These are phyloP conservation scores for Pantala flavescens DNA, from an alignment of 1,140 invertebrate genomes.

Conservation along the genomic window DNA sequence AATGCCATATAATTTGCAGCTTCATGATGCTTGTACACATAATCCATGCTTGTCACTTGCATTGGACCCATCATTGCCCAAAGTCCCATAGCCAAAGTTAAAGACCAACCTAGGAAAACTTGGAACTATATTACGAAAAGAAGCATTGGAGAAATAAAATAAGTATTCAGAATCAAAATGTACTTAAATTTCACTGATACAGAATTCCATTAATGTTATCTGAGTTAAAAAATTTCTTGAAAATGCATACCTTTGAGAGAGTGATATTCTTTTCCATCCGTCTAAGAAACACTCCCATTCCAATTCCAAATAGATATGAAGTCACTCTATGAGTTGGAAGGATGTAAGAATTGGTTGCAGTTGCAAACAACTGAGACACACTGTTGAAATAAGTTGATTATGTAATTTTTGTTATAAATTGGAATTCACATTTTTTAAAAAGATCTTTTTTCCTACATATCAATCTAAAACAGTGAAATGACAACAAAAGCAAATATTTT, in stretches of 20 bases:
- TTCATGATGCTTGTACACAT: conserved; percentile 51
- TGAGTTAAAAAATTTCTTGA: too few species aligned
- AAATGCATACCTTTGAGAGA: conserved; percentile 30
- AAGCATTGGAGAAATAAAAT: neutral
- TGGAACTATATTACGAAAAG: conserved; percentile 34
- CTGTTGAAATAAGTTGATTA: conserved; percentile 31
- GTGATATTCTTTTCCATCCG: conserved; percentile 26
- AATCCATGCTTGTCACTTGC: conserved; percentile 52
- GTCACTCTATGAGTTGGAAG: conserved; percentile 55
- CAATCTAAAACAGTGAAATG: too few species aligned
- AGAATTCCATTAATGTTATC: too few species aligned
- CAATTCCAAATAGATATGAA: conserved; percentile 56
- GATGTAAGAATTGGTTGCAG: conserved; percentile 55
- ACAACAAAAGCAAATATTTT: too few species aligned
- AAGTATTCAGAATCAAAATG: conserved; percentile 1
- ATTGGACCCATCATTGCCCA: conserved; percentile 49
- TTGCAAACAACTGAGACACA: conserved; percentile 51
- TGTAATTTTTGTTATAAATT: too few species aligned
- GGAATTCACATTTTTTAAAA: too few species aligned
- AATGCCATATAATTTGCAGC: conserved; percentile 59
- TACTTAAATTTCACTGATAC: neutral
- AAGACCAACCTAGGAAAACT: conserved; percentile 45
- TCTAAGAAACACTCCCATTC: conserved; percentile 31
- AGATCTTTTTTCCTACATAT: too few species aligned
- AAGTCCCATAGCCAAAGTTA: conserved; percentile 38